Conservation (phyloP, 2,888 invertebrate genomes). For the Agrilus cyanescens region DNA sequence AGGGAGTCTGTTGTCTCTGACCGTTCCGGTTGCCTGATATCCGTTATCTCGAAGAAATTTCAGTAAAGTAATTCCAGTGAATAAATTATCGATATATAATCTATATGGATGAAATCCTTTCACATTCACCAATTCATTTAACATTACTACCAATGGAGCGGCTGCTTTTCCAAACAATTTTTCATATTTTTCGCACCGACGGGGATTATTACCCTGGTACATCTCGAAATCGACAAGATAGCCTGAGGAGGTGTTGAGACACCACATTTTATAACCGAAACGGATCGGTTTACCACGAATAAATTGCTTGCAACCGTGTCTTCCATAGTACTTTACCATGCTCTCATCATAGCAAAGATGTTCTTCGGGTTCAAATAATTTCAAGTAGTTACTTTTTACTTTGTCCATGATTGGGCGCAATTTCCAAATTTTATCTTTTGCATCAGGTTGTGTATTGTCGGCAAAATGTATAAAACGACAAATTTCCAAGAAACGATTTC, state of each 20-base stretch:
- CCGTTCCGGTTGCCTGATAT: no score
- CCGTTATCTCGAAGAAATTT: no score
- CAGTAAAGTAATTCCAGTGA: no score
- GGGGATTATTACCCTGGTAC: slow-evolving; percentile 17
- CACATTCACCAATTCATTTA: no score
- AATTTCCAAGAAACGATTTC: slow-evolving; percentile 16
- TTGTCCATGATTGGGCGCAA: slow-evolving; percentile 15
- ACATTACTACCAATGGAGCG: no score
- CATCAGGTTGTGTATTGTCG: slow-evolving; percentile 16
- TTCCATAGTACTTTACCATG: slow-evolving; percentile 20
- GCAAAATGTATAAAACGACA: slow-evolving; percentile 17
- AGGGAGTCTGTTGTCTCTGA: no score
- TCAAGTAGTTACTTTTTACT: slow-evolving; percentile 16
- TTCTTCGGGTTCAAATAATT: neutral
- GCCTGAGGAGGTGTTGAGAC: slow-evolving; percentile 16
- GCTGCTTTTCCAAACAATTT: no score
- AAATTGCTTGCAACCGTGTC: slow-evolving; percentile 21
- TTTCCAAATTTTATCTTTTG: slow-evolving; percentile 20
- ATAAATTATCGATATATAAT: no score
- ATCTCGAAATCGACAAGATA: slow-evolving; percentile 22
- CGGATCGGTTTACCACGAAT: slow-evolving; percentile 23
- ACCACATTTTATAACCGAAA: slow-evolving; percentile 23
- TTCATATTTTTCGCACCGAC: no score
- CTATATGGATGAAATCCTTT: no score
- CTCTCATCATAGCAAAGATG: slow-evolving; percentile 14